Conservation (phyloP, 1,140 invertebrate genomes). For the Macrobrachium rosenbergii region DNA sequence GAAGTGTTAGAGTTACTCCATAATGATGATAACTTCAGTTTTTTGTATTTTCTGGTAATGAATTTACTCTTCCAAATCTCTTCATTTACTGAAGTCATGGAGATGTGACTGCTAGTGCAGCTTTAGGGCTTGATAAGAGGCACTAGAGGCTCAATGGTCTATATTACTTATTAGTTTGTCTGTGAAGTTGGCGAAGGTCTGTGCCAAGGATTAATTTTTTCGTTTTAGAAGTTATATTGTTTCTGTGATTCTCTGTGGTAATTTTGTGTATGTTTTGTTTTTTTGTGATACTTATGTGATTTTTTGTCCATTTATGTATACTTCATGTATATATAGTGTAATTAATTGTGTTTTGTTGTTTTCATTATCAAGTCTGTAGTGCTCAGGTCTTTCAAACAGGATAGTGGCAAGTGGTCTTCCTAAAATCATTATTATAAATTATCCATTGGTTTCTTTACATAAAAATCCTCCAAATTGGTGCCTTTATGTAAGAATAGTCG, state of each 20-base stretch:
- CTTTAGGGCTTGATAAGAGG: conserved; percentile 4
- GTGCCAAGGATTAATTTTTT: conserved; percentile 28
- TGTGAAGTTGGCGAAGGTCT: background rate
- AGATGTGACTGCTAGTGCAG: conserved; percentile 25
- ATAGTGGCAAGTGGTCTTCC: conserved; percentile 60
- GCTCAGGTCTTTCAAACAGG: conserved; percentile 62
- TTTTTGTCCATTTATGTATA: conserved; percentile 60
- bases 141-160: conserved; percentile 18
- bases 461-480: conserved; percentile 61
- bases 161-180: no score
- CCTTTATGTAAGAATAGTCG: conserved; percentile 45
- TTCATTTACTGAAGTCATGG: conserved; percentile 27
- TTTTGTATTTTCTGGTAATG: no score
- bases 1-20: no score
- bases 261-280: conserved; percentile 52
- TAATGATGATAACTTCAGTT: no score
- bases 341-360: conserved; percentile 45
- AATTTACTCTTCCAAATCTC: no score
- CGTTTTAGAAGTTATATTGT: conserved; percentile 40
- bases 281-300: conserved; percentile 59
- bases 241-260: conserved; percentile 58
- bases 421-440: conserved; percentile 51
- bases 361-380: conserved; percentile 49
- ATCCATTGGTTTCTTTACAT: conserved; percentile 46
- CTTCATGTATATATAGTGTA: conserved; percentile 47